Evolutionary conservation across 2,113 vertebrate species (phyloP).

Genomic region (Fregata magnificens): DNA sequence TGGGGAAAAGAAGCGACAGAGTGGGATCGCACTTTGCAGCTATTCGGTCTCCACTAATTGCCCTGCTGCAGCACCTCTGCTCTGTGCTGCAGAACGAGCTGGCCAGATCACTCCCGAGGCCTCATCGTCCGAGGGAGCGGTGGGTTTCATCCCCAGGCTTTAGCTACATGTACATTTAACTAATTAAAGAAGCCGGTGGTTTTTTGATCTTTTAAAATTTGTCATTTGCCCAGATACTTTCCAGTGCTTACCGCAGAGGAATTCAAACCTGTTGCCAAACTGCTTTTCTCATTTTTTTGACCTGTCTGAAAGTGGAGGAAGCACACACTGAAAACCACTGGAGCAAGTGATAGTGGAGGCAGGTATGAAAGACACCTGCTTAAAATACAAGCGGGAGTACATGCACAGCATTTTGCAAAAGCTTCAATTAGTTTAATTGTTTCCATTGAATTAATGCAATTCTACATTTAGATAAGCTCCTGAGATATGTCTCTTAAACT

Average conservation of each 20-base stretch:
- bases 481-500: not conserved
- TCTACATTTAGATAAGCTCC: not conserved
- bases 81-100: accelerated
- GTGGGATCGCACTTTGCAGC: not conserved
- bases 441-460: not conserved
- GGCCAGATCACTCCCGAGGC: not conserved
- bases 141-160: not conserved
- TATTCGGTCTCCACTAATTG: not conserved
- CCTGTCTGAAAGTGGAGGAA: not conserved
- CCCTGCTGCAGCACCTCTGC: not conserved
- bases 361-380: not conserved
- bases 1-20: not conserved
- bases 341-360: not conserved
- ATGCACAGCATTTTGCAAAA: not conserved
- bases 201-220: not conserved
- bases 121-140: accelerated
- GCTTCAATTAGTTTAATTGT: constrained; percentile 4
- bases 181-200: accelerated
- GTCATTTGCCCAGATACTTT: not conserved
- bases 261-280: not conserved
- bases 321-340: not conserved
- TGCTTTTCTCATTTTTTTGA: not conserved
- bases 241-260: not conserved
- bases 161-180: not conserved
- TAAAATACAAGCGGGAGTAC: not conserved